phyloP scores from a whole-genome alignment of 2,797 vertebrate genomes.

The Eulemur rubriventer region DNA sequence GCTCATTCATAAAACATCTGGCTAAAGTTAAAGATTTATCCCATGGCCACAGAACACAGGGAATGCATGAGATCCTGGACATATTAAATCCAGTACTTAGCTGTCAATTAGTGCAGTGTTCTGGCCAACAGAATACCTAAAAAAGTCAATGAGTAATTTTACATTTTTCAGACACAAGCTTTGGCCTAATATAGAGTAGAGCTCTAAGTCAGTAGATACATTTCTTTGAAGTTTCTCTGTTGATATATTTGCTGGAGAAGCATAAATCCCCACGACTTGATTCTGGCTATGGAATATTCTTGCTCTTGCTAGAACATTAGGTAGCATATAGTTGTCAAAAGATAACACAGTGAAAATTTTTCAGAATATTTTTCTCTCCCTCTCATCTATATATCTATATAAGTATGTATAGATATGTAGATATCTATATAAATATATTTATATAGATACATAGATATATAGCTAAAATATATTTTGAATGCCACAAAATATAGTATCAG shows the following conservation, averaged over 20 bases:
- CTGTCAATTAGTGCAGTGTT: slow-evolving; percentile 25
- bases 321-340: slow-evolving; percentile 13
- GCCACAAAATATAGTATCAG: neutral
- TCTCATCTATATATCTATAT: neutral
- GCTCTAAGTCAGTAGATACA: neutral
- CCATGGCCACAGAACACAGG: neutral
- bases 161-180: slow-evolving; percentile 30
- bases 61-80: neutral
- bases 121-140: neutral
- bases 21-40: slow-evolving; percentile 36
- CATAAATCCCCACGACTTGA: neutral
- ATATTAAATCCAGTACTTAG: slow-evolving; percentile 19
- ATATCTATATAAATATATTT: neutral
- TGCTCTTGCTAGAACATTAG: neutral
- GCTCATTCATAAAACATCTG: slow-evolving; percentile 51
- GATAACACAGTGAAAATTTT: neutral
- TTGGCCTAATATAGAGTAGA: neutral
- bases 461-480: neutral
- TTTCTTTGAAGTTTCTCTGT: slow-evolving; percentile 7
- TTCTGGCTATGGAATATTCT: neutral
- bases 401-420: neutral
- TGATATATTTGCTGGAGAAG: neutral
- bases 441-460: neutral
- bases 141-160: neutral
- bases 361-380: neutral